phyloP scores from a whole-genome alignment of 2,113 vertebrate genomes.

The Rattus rattus region DNA sequence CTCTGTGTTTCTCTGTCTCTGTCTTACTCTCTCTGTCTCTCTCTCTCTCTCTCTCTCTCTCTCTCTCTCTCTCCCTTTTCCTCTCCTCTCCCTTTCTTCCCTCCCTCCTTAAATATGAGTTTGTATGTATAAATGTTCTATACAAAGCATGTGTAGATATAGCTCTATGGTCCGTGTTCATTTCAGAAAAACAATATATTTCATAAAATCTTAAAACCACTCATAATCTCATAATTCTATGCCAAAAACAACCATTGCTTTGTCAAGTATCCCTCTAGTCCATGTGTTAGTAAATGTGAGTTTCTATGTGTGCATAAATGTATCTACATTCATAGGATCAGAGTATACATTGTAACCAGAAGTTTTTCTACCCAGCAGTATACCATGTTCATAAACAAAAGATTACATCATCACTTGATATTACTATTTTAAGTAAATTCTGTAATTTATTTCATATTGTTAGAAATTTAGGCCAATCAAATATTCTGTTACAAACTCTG shows the following conservation, averaged over 20 bases:
- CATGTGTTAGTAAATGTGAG: neutral
- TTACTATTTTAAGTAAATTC: conserved; percentile 46
- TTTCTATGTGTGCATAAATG: neutral
- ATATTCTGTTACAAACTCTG: neutral
- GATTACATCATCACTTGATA: neutral
- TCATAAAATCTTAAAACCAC: conserved; percentile 28
- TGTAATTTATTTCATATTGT: conserved; percentile 18
- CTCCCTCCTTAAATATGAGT: neutral
- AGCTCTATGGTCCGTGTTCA: neutral
- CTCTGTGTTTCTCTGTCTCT: neutral
- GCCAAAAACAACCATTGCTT: neutral
- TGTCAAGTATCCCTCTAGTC: neutral
- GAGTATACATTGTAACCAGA: conserved; percentile 4
- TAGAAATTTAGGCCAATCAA: conserved; percentile 34
- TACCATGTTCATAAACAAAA: conserved; percentile 27
- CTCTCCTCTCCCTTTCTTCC: too few relatives aligned
- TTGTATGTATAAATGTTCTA: neutral
- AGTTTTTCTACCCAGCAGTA: neutral
- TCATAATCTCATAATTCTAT: neutral
- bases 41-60: neutral
- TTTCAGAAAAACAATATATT: conserved; percentile 35
- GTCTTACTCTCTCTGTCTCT: too few relatives aligned
- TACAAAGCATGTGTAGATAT: neutral
- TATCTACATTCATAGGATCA: neutral
- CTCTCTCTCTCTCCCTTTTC: neutral